Base-by-base conservation (phyloP, 2,113 vertebrate genomes). In the Halcyon senegalensis region DNA sequence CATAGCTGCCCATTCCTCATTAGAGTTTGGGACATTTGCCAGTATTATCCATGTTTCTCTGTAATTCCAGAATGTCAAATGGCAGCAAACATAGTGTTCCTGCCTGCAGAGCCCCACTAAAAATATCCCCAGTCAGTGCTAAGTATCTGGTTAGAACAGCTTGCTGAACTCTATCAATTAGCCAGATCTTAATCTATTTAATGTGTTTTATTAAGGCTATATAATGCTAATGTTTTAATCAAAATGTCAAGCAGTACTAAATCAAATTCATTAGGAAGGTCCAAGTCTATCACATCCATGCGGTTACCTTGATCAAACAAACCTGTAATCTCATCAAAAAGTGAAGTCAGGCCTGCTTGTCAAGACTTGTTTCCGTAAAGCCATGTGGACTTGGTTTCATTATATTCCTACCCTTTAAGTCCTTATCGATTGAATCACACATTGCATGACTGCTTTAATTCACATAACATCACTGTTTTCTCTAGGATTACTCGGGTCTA, bases 201-300 rank as follows among this genome's bases (percentile, higher is more conserved):
- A 97, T 96, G 94, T 95, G 90, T 89, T 96, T 97, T 96, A 96
- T 96, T 96, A 94, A 95, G 94, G 95, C 88, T 95, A 90, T 75
- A 93, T 97, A 94, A 96, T 96, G 88, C 92, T 97, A 96, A 97
- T 97, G 94, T 96, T 96, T 97, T 97, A 96, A 96, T 97, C 96
- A 96, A 95, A 97, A 96, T 95, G 96, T 96, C 96, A 97, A 94
- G 92, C 84, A 94, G 76, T 93, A 89, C 90, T 92, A 96, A 96
- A 96, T 96, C 95, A 84, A 96, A 96, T 96, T 96, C 94, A 96
- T 97, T 96, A 96, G 86, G 73, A 95, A 91, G 70, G 94, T 95
- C 90, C 95, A 91, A 95, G 93, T 94, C 94, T 90, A 96, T 96
- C 95, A 96, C 82, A 90, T 95, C 88, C 91, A 67, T 95, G 96